These are phyloP conservation scores for Zapornia atra DNA, from an alignment of 2,113 vertebrate genomes.

Conservation along the genomic window DNA sequence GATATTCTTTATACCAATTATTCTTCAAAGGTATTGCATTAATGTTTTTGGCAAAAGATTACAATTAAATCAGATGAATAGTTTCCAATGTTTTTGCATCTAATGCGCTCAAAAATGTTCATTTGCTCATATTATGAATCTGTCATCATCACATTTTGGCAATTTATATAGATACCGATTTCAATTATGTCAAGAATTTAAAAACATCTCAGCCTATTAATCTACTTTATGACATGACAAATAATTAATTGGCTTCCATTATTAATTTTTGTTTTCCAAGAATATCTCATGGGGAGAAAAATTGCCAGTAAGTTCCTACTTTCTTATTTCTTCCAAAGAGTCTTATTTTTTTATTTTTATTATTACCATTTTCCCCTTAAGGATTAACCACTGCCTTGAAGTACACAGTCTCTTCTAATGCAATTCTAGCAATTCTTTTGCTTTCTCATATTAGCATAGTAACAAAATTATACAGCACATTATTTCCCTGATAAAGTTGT, in stretches of 20 bases:
- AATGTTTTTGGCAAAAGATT: constrained; percentile 75
- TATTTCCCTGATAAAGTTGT: background rate
- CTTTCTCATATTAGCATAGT: background rate
- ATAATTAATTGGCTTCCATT: constrained; percentile 50
- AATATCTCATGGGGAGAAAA: background rate
- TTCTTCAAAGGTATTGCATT: constrained; percentile 79
- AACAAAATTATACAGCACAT: background rate
- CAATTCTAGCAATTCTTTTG: background rate
- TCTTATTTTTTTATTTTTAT: background rate
- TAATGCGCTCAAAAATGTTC: constrained; percentile 62
- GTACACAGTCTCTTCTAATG: background rate
- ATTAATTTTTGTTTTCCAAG: constrained; percentile 31
- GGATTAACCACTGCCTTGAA: background rate
- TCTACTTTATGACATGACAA: constrained; percentile 45
- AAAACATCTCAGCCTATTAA: constrained; percentile 59
- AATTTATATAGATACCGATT: constrained; percentile 63
- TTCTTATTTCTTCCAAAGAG: background rate
- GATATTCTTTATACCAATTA: constrained; percentile 78
- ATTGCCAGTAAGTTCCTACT: background rate
- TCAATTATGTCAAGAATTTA: constrained; percentile 63
- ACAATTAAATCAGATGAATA: constrained; percentile 78
- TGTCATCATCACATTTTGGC: constrained; percentile 64
- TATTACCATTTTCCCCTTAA: background rate
- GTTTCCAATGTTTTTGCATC: constrained; percentile 72
- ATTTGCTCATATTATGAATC: constrained; percentile 57